These are phyloP conservation scores for Amniataba percoides DNA, from an alignment of 2,797 vertebrate genomes.

Conservation along the genomic window DNA sequence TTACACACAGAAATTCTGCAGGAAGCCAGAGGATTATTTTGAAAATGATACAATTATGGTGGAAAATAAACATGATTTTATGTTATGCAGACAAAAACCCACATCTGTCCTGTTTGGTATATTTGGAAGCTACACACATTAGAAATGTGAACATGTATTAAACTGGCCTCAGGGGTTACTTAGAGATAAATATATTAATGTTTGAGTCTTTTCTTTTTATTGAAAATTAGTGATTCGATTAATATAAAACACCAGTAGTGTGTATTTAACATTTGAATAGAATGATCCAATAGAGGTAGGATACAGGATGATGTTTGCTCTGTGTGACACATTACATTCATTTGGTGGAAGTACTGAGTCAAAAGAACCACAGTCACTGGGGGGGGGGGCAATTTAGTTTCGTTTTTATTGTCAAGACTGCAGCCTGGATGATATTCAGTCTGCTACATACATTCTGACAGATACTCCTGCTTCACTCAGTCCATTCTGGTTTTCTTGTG, in stretches of 20 bases:
- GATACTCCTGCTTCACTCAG: background rate
- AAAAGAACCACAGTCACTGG: no score
- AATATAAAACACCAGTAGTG: no score
- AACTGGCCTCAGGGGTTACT: no score
- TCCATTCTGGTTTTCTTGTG: background rate
- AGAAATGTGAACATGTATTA: no score
- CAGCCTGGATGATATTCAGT: background rate
- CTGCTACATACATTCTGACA: background rate
- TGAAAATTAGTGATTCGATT: no score
- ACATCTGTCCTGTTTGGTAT: background rate
- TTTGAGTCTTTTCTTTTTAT: no score
- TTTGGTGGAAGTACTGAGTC: background rate
- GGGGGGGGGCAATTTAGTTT: background rate
- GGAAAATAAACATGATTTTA: background rate
- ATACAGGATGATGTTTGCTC: no score
- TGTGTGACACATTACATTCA: no score
- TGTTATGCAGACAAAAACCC: background rate
- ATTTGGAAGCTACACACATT: background rate
- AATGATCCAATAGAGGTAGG: no score
- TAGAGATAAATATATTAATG: no score
- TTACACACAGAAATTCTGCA: background rate
- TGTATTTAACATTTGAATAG: no score
- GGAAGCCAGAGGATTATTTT: background rate
- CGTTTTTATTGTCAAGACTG: slow-evolving; percentile 4
- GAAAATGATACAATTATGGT: background rate